Evolutionary conservation across 2,888 invertebrate genomes (phyloP), one percentile per base, ranked within the genome.

Genomic region (Andrena hattorfiana): DNA sequence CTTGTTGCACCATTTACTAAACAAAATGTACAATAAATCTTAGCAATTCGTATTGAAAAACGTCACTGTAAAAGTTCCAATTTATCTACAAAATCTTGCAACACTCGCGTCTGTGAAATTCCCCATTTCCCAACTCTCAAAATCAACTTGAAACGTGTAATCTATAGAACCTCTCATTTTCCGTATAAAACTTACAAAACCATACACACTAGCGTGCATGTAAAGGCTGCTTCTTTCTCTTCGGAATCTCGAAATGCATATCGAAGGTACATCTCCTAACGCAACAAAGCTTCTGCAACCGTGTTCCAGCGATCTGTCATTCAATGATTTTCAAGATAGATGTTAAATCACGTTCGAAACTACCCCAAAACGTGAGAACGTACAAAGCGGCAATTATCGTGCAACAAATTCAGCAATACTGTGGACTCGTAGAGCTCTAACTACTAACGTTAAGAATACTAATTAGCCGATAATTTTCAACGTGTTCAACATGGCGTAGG

Each of bases 361-460:
- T 4, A 16, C 4, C 6, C 7, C 2, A 5, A 26, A 42, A 13
- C 69, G 35, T 69, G 35, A 32, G 35, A 32, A 56, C 7, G n/a
- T 4, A 23, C 23, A 23, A 23, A 56, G 23, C 51, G 32, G 32
- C 23, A 54, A 68, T 30, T 23, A 68, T 68, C 32, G 56, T n/a
- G 26, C 69, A 54, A 66, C 4, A 70, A 76, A 71, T 13, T 23
- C 62, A 77, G 77, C 77, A 74, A 77, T 77, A 77, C 62, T 67
- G 16, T 67, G 30, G 20, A 49, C 49, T 28, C 49, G 64, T 63
- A 77, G 48, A 32, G 23, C 30, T 66, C 66, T 73, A 16, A 48
- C 35, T 28, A 63, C 20, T 70, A 76, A 28, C 64, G n/a, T 63
- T 63, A 76, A 35, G 6, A 10, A 59, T 66, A 72, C 13, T 26